phyloP scores from a whole-genome alignment of 1,140 invertebrate genomes.

The Tachypleus tridentatus region DNA sequence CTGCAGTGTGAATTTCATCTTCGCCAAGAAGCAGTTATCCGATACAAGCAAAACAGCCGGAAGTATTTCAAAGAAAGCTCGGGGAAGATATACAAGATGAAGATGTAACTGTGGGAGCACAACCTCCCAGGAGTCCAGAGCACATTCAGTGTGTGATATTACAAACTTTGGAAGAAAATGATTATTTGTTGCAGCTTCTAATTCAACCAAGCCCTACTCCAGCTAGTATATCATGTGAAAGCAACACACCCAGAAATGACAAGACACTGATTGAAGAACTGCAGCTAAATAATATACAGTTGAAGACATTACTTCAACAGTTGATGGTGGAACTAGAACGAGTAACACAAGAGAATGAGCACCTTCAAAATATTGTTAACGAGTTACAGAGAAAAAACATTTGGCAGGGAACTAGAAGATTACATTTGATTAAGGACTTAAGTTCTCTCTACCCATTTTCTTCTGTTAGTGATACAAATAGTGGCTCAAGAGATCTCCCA shows the following conservation, averaged over 20 bases:
- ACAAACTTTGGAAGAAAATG: neutral
- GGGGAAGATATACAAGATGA: neutral
- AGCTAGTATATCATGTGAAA: neutral
- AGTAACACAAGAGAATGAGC: constrained; percentile 6
- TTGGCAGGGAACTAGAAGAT: neutral
- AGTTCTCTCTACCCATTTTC: neutral
- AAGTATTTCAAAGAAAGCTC: neutral
- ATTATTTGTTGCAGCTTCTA: neutral
- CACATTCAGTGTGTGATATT: neutral
- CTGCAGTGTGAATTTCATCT: neutral
- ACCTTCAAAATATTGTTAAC: neutral
- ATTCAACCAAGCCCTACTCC: neutral
- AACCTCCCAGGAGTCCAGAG: neutral
- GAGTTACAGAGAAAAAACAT: neutral
- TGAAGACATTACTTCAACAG: constrained; percentile 6
- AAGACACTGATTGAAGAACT: constrained; percentile 15
- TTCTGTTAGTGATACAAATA: neutral
- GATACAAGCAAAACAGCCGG: neutral
- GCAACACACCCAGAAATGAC: constrained; percentile 10
- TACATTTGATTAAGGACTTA: neutral
- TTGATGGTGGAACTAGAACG: constrained; percentile 9
- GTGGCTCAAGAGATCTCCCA: neutral
- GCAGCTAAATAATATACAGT: constrained; percentile 8
- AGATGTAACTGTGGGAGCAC: neutral
- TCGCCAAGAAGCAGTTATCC: neutral